Evolutionary conservation across 2,113 vertebrate genomes (phyloP), one percentile per base, ranked within the genome.

Genomic region (Lagopus leucura): DNA sequence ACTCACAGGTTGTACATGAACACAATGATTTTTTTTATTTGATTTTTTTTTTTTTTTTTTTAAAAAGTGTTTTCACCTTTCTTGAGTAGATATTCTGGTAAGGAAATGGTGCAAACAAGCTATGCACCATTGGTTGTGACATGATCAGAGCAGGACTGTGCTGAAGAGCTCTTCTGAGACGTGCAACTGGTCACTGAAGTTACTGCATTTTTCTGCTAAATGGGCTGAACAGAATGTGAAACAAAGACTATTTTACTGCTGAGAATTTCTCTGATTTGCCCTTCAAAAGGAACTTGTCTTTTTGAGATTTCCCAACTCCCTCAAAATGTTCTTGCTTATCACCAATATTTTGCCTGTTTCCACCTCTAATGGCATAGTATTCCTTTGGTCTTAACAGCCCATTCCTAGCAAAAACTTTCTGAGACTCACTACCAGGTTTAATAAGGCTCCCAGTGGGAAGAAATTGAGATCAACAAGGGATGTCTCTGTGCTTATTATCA

Each of bases 401-500:
- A 77, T 94, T 94, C 89, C 90, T 69, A 90, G 93, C 79, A 95
- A 94, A 95, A 96, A 91, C 80, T 89, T 96, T 91, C 82, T 86
- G 60, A 94, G 43, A 32, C 57, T 94, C 89, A 81, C 88, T 94
- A 78, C 61, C 86, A 92, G 90, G 76, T 88, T 94, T 94, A 97
- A 96, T 90, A 95, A 96, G 80, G 86, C 85, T 96, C 96, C 95
- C 96, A 94, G 61, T 79, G 94, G 94, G 86, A 70, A 94, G 93
- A 94, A 96, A 85, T 2, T 75, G 93, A 97, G 94, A 96, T 94
- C 94, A 97, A 94, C 94, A 94, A 94, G 95, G 76, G 91, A 90
- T 92, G 73, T 91, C 88, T 91, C 89, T 72, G 85, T 90, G 88
- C 95, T 95, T 94, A 94, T 97, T 96, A 95, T 81, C 89, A 91